These are phyloP conservation scores for Nannospalax galili DNA, from an alignment of 2,113 vertebrate species.

Conservation along the genomic window DNA sequence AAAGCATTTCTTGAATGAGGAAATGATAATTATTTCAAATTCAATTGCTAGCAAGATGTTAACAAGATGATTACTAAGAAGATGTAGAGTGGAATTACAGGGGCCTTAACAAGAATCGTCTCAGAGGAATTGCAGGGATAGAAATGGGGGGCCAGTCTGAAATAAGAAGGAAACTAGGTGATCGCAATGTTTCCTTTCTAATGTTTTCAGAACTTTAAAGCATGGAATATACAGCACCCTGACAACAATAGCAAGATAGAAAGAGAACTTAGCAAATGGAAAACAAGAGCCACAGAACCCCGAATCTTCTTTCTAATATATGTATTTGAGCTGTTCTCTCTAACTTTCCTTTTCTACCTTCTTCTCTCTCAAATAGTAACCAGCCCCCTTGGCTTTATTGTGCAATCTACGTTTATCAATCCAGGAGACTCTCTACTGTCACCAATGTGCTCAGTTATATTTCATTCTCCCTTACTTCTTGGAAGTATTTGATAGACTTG, in stretches of 20 bases:
- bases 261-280: neutral
- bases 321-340: neutral
- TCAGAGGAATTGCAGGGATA: neutral
- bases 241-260: neutral
- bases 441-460: neutral
- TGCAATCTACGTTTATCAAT: neutral
- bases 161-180: neutral
- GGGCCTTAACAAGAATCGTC: neutral
- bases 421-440: neutral
- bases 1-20: neutral
- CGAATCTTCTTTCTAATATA: neutral
- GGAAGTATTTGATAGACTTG: neutral
- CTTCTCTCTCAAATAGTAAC: neutral
- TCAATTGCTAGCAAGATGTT: neutral
- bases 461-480: neutral
- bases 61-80: neutral
- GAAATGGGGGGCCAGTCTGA: neutral
- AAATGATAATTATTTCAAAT: conserved; percentile 1
- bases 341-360: neutral
- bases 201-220: neutral
- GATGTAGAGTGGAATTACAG: neutral
- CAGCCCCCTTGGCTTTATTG: neutral
- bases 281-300: neutral
- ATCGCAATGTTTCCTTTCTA: too few relatives aligned
- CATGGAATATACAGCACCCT: neutral